Percentiles rank a stretch among this genome's conserved stretches.
phyloP scores from a whole-genome alignment of 92 coral and sea anemone genomes.

The Meandrina meandrites region DNA sequence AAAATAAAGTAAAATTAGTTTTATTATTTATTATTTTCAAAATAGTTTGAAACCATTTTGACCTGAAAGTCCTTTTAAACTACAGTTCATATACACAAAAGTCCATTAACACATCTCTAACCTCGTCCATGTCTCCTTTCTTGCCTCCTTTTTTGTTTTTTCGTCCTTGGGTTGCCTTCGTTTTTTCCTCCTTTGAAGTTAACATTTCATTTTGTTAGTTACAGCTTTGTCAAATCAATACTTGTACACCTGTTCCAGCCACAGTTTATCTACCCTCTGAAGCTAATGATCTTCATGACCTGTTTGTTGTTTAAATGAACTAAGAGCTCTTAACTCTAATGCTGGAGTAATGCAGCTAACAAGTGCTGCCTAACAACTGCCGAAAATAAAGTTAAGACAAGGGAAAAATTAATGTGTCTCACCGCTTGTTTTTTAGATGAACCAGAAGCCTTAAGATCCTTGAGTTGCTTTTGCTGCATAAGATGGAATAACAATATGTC shows the following conservation, averaged over 20 bases:
- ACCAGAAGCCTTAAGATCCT: conserved; percentile 91
- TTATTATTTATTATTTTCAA: no score
- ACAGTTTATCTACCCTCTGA: no score
- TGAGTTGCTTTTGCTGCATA: conserved; percentile 87
- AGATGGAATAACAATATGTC: conserved; percentile 5
- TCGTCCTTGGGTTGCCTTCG: conserved; percentile 89
- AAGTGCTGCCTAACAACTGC: no score
- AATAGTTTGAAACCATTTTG: no score
- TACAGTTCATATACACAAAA: no score
- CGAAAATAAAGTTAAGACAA: no score
- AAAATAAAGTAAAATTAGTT: no score
- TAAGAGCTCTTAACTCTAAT: no score
- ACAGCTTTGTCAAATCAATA: background rate
- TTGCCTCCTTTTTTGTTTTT: conserved; percentile 87
- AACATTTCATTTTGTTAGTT: background rate
- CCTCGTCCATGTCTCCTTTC: conserved; percentile 92
- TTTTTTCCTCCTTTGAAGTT: conserved; percentile 79
- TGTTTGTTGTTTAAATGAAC: no score
- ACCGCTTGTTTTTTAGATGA: conserved; percentile 96
- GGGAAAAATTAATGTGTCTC: conserved; percentile 4
- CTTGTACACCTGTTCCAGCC: background rate
- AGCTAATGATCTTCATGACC: no score
- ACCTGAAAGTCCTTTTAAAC: no score
- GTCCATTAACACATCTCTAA: conserved; percentile 8
- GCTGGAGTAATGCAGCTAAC: no score